Conservation (phyloP, 2,888 invertebrate species). For the Nemotelus nigrinus region DNA sequence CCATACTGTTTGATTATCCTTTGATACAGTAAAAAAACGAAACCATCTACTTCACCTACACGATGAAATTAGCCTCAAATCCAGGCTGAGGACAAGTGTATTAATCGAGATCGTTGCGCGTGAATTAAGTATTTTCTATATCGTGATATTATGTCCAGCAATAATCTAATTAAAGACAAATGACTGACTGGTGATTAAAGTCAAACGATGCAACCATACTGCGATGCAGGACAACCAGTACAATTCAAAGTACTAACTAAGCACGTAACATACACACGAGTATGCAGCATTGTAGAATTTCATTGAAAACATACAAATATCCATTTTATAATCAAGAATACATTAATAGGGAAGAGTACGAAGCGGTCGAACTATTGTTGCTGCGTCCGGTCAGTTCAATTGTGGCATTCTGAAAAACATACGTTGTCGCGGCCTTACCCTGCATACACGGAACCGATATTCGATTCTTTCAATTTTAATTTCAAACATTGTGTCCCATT, state of each 20-base stretch:
- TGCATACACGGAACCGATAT: neutral
- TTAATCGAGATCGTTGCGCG: conserved; percentile 22
- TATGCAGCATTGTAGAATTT: neutral
- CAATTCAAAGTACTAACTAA: neutral
- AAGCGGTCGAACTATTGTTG: conserved; percentile 4
- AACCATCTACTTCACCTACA: neutral
- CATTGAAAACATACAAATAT: conserved; percentile 41
- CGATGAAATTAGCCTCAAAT: conserved; percentile 5
- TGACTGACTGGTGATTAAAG: conserved; percentile 40
- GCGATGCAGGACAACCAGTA: conserved; percentile 31
- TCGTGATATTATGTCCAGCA: conserved; percentile 35
- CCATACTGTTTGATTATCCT: too few species aligned
- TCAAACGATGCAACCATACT: conserved; percentile 38
- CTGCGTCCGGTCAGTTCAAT: neutral
- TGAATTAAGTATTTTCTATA: conserved; percentile 31
- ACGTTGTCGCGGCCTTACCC: neutral
- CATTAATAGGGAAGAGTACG: conserved; percentile 24
- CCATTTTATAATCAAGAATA: conserved; percentile 37
- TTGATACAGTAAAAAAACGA: neutral
- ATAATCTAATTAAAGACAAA: conserved; percentile 40
- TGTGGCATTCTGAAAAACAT: conserved; percentile 31
- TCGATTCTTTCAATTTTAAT: conserved; percentile 38
- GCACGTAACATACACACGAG: conserved; percentile 7
- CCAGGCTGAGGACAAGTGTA: neutral
- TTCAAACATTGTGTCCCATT: conserved; percentile 28